Conservation (phyloP, 2,113 vertebrate genomes). For the Hylia prasina region DNA sequence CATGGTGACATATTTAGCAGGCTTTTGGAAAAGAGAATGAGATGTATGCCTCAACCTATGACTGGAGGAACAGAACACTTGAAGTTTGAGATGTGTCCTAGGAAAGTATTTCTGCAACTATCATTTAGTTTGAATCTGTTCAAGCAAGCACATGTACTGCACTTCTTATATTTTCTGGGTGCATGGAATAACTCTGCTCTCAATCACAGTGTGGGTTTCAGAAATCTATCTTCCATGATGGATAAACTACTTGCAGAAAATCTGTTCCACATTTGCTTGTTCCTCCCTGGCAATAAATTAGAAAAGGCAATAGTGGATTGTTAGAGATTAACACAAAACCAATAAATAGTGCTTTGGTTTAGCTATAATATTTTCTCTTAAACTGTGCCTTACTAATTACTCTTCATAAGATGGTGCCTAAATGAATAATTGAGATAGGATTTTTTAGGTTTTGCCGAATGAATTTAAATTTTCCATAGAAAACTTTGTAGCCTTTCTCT, state of each 20-base stretch:
- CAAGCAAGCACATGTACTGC: accelerated
- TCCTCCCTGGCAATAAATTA: background rate
- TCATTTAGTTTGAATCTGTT: background rate
- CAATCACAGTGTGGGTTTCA: background rate
- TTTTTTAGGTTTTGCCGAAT: background rate
- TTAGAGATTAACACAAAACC: background rate
- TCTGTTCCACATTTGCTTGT: background rate
- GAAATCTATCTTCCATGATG: background rate
- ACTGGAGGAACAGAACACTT: background rate
- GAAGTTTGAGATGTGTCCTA: background rate
- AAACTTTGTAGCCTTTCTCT: background rate
- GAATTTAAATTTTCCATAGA: background rate
- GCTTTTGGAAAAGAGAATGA: background rate
- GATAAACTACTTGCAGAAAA: constrained; percentile 19
- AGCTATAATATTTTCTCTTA: background rate
- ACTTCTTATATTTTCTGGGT: background rate
- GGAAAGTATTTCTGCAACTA: background rate
- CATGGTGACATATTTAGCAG: background rate
- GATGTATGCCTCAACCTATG: accelerated
- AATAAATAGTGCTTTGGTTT: background rate
- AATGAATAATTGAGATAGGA: background rate
- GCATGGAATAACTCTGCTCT: background rate
- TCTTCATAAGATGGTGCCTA: background rate
- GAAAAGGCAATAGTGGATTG: background rate
- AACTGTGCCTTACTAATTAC: background rate